A percentile compares a stretch with the other conserved stretches of the same genome.
These are phyloP conservation scores for Ennomos fuscantarius DNA, from an alignment of 2,888 invertebrate genomes.

Conservation along the genomic window DNA sequence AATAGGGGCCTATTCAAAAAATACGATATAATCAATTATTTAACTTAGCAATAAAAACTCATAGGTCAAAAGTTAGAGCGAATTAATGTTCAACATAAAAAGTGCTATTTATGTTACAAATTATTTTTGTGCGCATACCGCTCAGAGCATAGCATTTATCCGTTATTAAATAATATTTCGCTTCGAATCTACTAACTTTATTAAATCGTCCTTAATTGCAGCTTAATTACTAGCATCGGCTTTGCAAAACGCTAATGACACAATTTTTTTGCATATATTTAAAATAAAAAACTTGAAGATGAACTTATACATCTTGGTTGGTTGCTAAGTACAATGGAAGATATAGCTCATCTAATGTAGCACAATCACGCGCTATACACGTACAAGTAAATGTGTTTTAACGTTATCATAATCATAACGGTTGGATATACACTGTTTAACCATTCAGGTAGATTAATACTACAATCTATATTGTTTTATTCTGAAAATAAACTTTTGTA, in stretches of 20 bases:
- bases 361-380: conserved; percentile 25
- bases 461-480: conserved; percentile 4
- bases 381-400: conserved; percentile 7
- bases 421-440: conserved; percentile 3
- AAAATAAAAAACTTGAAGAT: conserved; percentile 30
- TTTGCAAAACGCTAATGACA: conserved; percentile 26
- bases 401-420: conserved; percentile 18
- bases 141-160: conserved; percentile 39
- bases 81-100: background rate
- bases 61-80: background rate
- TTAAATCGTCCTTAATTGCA: conserved; percentile 48
- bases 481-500: too few species aligned
- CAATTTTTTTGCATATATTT: conserved; percentile 4
- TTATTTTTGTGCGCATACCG: conserved; percentile 13
- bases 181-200: conserved; percentile 37
- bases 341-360: conserved; percentile 25
- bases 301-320: background rate
- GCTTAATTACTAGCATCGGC: conserved; percentile 18
- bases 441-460: conserved; percentile 8
- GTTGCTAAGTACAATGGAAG: conserved; percentile 11
- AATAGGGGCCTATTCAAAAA: too few species aligned
- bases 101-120: conserved; percentile 8
- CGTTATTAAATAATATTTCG: conserved; percentile 41
- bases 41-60: too few species aligned
- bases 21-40: too few species aligned